phyloP scores from a whole-genome alignment of 2,113 vertebrate species.

The Rattus rattus region DNA sequence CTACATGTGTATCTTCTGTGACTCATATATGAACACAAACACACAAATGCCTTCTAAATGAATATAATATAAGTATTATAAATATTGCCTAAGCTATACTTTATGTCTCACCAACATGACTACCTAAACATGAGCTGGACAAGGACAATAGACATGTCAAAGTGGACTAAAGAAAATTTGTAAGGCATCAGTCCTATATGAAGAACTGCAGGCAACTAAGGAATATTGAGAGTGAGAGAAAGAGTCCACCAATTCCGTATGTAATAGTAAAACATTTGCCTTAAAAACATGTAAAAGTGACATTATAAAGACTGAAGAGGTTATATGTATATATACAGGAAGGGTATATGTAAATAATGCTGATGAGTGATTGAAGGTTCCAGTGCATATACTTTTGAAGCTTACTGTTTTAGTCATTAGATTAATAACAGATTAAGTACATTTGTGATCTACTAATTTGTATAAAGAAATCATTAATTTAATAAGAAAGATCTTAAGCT shows the following conservation, averaged over 20 bases:
- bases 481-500: neutral
- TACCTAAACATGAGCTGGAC: neutral
- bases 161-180: neutral
- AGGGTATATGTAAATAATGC: too few species aligned
- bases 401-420: neutral
- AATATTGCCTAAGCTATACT: neutral
- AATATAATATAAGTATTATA: neutral
- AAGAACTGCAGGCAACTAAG: neutral
- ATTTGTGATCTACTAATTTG: too few species aligned
- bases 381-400: conserved; percentile 5
- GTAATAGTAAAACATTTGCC: neutral
- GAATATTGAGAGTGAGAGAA: neutral
- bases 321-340: neutral
- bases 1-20: neutral
- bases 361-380: neutral
- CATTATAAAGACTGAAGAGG: neutral
- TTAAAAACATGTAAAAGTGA: neutral
- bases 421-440: neutral
- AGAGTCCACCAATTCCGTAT: neutral
- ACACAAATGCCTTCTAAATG: neutral
- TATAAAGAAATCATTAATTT: too few species aligned
- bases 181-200: neutral
- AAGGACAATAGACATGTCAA: neutral
- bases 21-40: neutral
- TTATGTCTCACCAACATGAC: neutral